Conservation (phyloP, 2,113 vertebrate genomes). For the Chrysochloris asiatica region DNA sequence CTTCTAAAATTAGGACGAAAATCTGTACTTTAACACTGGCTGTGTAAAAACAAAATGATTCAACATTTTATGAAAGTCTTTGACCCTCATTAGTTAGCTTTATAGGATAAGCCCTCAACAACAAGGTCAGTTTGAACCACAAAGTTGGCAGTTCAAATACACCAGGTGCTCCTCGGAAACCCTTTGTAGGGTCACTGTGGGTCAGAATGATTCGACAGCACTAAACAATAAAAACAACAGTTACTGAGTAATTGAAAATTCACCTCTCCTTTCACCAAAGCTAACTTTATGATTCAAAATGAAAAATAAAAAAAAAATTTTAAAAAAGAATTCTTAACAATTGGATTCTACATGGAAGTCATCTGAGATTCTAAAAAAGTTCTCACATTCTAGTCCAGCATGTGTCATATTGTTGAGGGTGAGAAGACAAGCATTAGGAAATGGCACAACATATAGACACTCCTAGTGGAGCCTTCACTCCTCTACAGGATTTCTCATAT, state of each 20-base stretch:
- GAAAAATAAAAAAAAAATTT: slow-evolving; percentile 30
- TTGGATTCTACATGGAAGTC: slow-evolving; percentile 2
- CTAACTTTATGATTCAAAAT: background rate
- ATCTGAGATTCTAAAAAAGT: slow-evolving; percentile 4
- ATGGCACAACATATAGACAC: background rate
- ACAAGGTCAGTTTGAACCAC: too few relatives aligned
- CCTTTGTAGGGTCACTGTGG: too few relatives aligned
- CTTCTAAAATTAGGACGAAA: background rate
- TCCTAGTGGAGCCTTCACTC: background rate
- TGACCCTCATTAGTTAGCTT: background rate
- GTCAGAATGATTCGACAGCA: too few relatives aligned
- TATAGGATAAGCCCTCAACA: too few relatives aligned
- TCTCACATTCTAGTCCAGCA: background rate
- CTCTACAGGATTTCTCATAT: background rate
- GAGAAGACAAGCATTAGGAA: slow-evolving; percentile 22
- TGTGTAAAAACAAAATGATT: slow-evolving; percentile 2
- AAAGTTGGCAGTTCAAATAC: too few relatives aligned
- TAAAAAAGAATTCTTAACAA: background rate
- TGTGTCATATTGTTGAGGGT: background rate
- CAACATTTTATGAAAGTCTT: background rate
- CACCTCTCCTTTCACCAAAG: background rate
- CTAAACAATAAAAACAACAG: too few relatives aligned
- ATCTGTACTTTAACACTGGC: background rate
- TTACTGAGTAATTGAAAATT: background rate
- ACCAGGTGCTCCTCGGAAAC: too few relatives aligned